Base-by-base conservation (phyloP, 2,113 vertebrate species). In the Cephalopholis sonnerati region DNA sequence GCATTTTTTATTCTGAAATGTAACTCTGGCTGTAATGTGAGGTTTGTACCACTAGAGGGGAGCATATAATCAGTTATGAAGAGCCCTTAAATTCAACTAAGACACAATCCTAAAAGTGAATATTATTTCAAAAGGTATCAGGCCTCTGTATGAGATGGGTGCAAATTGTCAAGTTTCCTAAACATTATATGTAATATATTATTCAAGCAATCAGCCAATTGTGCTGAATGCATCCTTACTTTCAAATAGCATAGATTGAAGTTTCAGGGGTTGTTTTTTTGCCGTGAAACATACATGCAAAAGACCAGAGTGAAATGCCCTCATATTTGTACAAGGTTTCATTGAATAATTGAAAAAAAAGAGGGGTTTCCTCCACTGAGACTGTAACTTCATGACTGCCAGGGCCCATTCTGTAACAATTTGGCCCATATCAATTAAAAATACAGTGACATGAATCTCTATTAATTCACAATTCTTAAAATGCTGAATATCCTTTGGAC, bases 21-120 rank as follows among this genome's bases (percentile, higher is more conserved):
- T 10, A 5, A 8, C 4, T 32, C 27, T 76, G 25, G 25, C 1
- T 79, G 88, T 50, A 82, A 1, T 87, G 72, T 67, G 25, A 57
- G 1, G 0, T 57, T 53, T 58, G 72, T 1, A 66, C 77, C 92
- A 86, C 89, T 79, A 92, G 91, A 90, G 89, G 90, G 91, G 65
- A 58, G 67, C 71, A 90, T 74, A 68, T 67, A 72, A 55, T 48
- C 15, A 77, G 6, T 62, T 75, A 53, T 66, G 8, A 69, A 29
- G 13, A 55, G 1, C 10, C 4, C 25, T 22, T 50, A 0, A 0
- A 3, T 13, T 27, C 0, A 22, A 16, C 20, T 10, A 7, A 17
- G 7, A 22, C 7, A 65, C 6, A 65, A 24, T 29, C 16, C 1
- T 13, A 24, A 0, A 79, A 51, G 10, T 13, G 10, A 32, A 5